phyloP scores from a whole-genome alignment of 2,113 vertebrate genomes.

The Tinamus guttatus region DNA sequence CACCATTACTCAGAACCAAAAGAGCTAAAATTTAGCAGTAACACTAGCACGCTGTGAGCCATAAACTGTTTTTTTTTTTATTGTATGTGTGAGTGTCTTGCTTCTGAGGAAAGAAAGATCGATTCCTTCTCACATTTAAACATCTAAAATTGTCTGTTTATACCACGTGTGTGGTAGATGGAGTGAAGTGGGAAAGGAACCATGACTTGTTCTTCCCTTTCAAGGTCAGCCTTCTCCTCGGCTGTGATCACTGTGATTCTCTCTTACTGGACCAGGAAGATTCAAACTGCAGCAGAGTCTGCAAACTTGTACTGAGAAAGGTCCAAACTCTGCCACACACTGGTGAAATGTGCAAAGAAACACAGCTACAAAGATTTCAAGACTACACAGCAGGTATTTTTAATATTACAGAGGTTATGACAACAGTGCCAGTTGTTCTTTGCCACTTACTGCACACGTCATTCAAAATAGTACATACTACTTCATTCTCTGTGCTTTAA shows the following conservation, averaged over 20 bases:
- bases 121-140: background rate
- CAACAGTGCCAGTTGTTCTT: background rate
- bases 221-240: background rate
- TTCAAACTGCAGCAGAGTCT: background rate
- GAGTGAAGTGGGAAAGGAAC: background rate
- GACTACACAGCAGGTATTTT: background rate
- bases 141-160: background rate
- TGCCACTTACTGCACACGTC: background rate
- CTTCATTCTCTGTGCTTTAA: background rate
- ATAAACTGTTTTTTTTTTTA: background rate
- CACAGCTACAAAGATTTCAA: background rate
- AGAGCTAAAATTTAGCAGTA: background rate
- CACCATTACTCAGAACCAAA: background rate
- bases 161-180: background rate
- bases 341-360: background rate
- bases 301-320: background rate
- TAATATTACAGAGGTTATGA: background rate
- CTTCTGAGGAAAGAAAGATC: background rate
- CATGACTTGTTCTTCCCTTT: background rate
- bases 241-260: background rate
- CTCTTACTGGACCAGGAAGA: background rate
- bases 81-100: background rate
- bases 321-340: background rate
- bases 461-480: background rate
- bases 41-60: background rate